Evolutionary conservation across 2,797 vertebrate species (phyloP).

Genomic region (Phaenicophaeus curvirostris): DNA sequence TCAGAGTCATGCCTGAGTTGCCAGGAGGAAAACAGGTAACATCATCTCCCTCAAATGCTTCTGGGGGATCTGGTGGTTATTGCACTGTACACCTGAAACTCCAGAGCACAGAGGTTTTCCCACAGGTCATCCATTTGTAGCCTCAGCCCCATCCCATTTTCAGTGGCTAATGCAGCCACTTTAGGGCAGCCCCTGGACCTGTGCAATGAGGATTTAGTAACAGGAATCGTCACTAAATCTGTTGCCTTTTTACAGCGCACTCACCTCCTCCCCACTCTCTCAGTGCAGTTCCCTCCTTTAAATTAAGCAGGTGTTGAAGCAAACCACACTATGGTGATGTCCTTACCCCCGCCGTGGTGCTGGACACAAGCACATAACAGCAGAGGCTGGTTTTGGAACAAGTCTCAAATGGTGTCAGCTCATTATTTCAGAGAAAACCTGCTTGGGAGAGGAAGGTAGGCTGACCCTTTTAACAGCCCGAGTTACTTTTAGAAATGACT

Average conservation of each 20-base stretch:
- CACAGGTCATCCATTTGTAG: fast-evolving
- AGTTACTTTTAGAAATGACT: conserved; percentile 21
- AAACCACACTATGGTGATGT: not conserved
- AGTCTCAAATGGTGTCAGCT: not conserved
- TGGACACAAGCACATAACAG: not conserved
- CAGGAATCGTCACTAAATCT: not conserved
- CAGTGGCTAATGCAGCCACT: fast-evolving
- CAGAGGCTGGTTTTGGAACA: not conserved
- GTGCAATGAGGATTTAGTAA: not conserved
- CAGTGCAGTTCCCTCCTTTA: not conserved
- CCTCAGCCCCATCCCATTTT: not conserved
- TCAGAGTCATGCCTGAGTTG: not conserved
- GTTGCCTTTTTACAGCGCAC: not conserved
- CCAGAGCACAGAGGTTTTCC: not conserved
- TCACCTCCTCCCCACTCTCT: not conserved
- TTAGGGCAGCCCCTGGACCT: not conserved
- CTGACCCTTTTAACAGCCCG: not conserved
- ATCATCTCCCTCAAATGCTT: not conserved
- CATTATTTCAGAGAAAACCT: conserved; percentile 21
- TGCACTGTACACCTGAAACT: not conserved
- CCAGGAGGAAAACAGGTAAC: not conserved
- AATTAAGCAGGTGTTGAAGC: not conserved
- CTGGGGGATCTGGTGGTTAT: fast-evolving
- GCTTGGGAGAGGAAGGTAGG: not conserved
- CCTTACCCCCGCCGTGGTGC: fast-evolving